Evolutionary conservation across 2,888 invertebrate species (phyloP), one percentile per base, ranked within the genome.

Genomic region (Sphecodes monilicornis): DNA sequence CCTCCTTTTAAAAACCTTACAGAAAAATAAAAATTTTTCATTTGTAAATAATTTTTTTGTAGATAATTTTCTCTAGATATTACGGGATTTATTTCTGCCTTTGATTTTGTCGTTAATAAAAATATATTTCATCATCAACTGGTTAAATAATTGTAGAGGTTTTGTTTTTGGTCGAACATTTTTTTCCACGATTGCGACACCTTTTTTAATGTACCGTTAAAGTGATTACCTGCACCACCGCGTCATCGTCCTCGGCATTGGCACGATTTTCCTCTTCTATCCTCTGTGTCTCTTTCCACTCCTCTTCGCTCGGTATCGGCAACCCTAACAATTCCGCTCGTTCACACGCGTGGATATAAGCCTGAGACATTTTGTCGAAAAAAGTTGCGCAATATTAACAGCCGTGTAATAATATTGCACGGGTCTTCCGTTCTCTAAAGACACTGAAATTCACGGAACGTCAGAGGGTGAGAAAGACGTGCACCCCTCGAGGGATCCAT

Each of bases 301-400:
- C 97, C 68, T 96, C 97, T 92, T 96, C 96, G 88, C 96, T 95
- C 0, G 97, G 98, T 90, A 96, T 96, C 60, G 96, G 96, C 81
- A 97, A 95, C 0, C 97, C 98, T 88, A 98, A 95, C 74, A 98
- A 95, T 93, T 98, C 98, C 0, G 98, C 97, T 83, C 98, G 95
- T 94, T 97, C 97, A 91, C 97, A 97, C 82, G 97, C 97, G 93
- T 97, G 96, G 94, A 97, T 96, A 91, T 97, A 98, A 73, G 92
- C 94, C 76, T 91, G 89, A 50, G 94, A 93, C 94, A 93, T 93
- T 41, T 41, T 86, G 32, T 39, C 11, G 18, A n/a, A 13, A 70
- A 43, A 57, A 57, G 11, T n/a, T 75, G n/a, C 41, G 43, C 29
- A 46, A 46, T 43, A 41, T 29, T 74, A 32, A 50, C 39, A 41